Conservation (phyloP, 2,888 invertebrate species). For the Brenthis hecate region DNA sequence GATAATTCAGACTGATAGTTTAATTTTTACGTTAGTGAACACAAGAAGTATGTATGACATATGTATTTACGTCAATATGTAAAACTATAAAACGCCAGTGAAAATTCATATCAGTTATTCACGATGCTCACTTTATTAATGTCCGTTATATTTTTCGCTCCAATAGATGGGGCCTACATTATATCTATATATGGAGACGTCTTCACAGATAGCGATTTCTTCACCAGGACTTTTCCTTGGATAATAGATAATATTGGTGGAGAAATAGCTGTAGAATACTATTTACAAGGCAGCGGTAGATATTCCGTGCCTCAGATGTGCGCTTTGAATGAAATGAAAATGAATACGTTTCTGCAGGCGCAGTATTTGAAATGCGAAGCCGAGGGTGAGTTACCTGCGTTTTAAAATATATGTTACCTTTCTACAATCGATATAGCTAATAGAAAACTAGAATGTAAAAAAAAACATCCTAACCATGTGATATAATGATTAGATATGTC, state of each 20-base stretch:
- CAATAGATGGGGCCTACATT: constrained; percentile 36
- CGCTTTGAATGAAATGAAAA: constrained; percentile 47
- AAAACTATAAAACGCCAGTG: no score
- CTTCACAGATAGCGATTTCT: constrained; percentile 49
- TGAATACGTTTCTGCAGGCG: constrained; percentile 56
- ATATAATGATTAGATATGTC: neutral
- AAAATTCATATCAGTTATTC: no score
- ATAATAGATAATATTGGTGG: constrained; percentile 60
- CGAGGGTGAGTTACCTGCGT: constrained; percentile 47
- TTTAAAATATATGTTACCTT: neutral
- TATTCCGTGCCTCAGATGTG: constrained; percentile 62
- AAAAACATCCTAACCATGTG: neutral
- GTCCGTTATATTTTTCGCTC: no score
- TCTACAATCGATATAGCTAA: neutral
- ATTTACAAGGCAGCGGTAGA: constrained; percentile 54
- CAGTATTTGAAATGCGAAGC: constrained; percentile 62
- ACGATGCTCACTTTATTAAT: no score
- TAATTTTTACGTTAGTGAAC: no score
- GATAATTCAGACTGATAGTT: no score
- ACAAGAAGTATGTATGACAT: no score
- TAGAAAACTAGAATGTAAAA: neutral
- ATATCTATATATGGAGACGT: constrained; percentile 53
- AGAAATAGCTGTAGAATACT: constrained; percentile 51
- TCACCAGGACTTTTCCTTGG: constrained; percentile 55
- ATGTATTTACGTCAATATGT: no score